Evolutionary conservation across 1,140 invertebrate species (phyloP).

Genomic region (Formica selysi): DNA sequence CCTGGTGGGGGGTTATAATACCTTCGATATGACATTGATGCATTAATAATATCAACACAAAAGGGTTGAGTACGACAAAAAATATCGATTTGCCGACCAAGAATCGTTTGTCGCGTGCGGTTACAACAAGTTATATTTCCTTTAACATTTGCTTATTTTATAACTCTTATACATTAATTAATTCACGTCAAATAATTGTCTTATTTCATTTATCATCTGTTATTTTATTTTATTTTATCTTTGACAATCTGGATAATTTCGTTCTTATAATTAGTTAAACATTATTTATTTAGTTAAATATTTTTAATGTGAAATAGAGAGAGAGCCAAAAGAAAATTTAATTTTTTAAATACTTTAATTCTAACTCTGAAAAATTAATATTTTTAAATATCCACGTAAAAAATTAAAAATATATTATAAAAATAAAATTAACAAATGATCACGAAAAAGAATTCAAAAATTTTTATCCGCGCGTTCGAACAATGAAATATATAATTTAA

Average conservation of each 20-base stretch:
- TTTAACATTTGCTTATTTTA: not conserved
- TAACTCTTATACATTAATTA: not conserved
- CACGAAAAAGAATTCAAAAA: not conserved
- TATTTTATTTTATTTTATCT: not conserved
- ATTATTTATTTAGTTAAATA: not conserved
- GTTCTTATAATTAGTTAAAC: not conserved
- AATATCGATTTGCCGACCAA: not conserved
- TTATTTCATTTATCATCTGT: not conserved
- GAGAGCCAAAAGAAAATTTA: not conserved
- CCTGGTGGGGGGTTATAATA: constrained; percentile 23
- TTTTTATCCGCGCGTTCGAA: not conserved
- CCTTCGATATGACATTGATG: constrained; percentile 43
- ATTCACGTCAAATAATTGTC: not conserved
- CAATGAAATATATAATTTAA: constrained; percentile 1
- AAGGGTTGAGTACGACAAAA: constrained; percentile 1
- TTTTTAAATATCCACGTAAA: not conserved
- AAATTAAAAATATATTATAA: not conserved
- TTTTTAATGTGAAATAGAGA: not conserved
- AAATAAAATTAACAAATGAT: too few species aligned
- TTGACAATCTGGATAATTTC: not conserved
- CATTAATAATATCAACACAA: constrained; percentile 30
- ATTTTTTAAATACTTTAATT: constrained; percentile 7
- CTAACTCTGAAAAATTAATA: not conserved
- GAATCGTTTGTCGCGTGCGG: not conserved
- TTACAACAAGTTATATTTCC: not conserved